Evolutionary conservation across 2,113 vertebrate species (phyloP), one percentile per base, ranked within the genome.

Genomic region (Paralichthys olivaceus): DNA sequence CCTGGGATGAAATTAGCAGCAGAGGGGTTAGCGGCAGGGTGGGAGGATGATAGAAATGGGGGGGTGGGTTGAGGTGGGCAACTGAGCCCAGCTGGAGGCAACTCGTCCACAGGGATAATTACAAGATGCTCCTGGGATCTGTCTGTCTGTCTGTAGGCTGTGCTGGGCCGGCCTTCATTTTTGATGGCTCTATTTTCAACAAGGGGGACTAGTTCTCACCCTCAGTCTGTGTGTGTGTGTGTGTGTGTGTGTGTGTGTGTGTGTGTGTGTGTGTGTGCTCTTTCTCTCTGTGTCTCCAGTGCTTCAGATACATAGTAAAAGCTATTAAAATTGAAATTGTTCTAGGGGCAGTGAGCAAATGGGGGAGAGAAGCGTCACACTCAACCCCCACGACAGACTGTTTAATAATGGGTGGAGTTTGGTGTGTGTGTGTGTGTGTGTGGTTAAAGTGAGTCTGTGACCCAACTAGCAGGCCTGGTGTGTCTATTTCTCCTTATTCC

Each of bases 291-390:
- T 86, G 89, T 88, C 90, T 89, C 94, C 87, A 94, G 95, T 96
- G 96, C 95, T 96, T 96, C 96, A 97, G 96, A 97, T 97, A 97
- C 96, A 96, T 95, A 97, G 96, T 99, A 96, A 98, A 98, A 98
- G 96, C 97, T 96, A 98, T 98, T 99, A 98, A 99, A 97, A 97
- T 96, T 96, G 95, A 99, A 98, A 99, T 98, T 99, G 96, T 98
- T 99, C 96, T 97, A 96, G 96, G 95, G 96, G 95, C 94, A 93
- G 95, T 94, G 96, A 95, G 95, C 89, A 89, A 93, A 94, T 89
- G 89, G 88, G 49, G 94, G 94, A 94, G 90, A 80, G 71, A 85
- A 77, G 94, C 95, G 95, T 96, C 80, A 86, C 89, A 82, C 83
- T 89, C 88, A 88, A 89, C 81, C 96, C 96, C 96, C 94, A 96